Evolutionary conservation across 2,113 vertebrate species (phyloP).

Genomic region (Pachycephala philippinensis): DNA sequence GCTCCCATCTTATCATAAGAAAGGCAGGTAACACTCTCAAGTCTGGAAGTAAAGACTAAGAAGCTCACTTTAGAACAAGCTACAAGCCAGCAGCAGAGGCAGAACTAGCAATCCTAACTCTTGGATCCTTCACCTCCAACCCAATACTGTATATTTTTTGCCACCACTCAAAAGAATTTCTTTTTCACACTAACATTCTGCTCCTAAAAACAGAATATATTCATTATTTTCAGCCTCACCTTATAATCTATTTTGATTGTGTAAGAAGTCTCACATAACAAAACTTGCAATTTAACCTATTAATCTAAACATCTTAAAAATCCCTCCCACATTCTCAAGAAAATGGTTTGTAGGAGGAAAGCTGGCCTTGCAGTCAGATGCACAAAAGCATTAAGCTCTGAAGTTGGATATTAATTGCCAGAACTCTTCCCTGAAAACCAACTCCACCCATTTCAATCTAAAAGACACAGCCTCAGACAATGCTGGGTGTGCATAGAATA

Average conservation of each 20-base stretch:
- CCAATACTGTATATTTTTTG: background rate
- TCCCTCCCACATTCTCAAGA: background rate
- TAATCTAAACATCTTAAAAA: constrained; percentile 2
- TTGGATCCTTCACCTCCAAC: background rate
- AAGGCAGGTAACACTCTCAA: background rate
- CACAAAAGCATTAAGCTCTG: background rate
- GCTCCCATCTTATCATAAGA: background rate
- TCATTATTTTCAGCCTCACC: background rate
- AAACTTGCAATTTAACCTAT: constrained; percentile 6
- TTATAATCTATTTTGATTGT: background rate
- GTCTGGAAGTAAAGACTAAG: background rate
- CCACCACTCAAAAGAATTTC: background rate
- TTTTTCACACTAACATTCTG: background rate
- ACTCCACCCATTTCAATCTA: background rate
- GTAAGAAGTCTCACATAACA: background rate
- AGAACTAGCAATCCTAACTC: background rate
- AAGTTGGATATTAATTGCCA: background rate
- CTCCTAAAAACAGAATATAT: background rate
- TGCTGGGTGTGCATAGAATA: background rate
- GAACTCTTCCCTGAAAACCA: background rate
- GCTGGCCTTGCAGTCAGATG: background rate
- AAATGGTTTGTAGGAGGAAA: background rate
- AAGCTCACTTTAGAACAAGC: background rate
- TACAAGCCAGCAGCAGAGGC: background rate
- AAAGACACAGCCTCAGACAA: background rate